A percentile compares a stretch with the other conserved stretches of the same genome.
Conservation (phyloP, 2,113 vertebrate genomes). For the Grantiella picta region DNA sequence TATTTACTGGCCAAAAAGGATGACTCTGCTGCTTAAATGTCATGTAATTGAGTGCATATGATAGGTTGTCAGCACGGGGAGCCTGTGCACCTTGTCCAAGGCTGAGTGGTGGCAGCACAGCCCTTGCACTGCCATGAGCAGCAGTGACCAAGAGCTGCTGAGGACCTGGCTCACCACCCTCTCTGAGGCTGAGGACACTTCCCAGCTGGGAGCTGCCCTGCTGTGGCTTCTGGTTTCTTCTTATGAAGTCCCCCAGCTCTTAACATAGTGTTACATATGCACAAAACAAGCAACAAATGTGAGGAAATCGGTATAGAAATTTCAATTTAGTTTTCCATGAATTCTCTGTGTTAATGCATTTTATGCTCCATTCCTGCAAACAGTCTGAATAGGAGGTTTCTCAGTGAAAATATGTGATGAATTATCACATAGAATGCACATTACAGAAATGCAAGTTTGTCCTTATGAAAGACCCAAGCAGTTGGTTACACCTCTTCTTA, state of each 20-base stretch:
- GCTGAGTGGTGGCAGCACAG: neutral
- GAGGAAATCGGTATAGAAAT: neutral
- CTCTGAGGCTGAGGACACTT: neutral
- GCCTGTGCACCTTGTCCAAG: neutral
- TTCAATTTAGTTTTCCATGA: neutral
- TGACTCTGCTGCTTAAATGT: neutral
- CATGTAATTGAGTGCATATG: neutral
- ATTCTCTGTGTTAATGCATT: neutral
- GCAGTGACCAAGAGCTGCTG: fast-evolving
- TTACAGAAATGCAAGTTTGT: neutral
- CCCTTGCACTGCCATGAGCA: fast-evolving
- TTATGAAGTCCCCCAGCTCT: neutral
- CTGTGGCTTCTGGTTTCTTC: neutral
- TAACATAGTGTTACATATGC: fast-evolving
- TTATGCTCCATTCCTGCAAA: neutral
- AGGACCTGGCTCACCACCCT: neutral
- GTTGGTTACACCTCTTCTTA: neutral
- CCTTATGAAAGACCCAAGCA: neutral
- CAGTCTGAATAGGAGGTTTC: neutral
- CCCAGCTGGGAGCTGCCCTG: neutral
- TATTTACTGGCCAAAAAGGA: neutral
- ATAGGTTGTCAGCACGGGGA: neutral
- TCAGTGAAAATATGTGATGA: neutral
- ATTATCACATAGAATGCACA: fast-evolving
- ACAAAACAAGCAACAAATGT: neutral